A percentile compares a stretch with the other conserved stretches of the same genome.
Evolutionary conservation across 2,797 vertebrate genomes (phyloP).

Genomic region (Eulemur mongoz): DNA sequence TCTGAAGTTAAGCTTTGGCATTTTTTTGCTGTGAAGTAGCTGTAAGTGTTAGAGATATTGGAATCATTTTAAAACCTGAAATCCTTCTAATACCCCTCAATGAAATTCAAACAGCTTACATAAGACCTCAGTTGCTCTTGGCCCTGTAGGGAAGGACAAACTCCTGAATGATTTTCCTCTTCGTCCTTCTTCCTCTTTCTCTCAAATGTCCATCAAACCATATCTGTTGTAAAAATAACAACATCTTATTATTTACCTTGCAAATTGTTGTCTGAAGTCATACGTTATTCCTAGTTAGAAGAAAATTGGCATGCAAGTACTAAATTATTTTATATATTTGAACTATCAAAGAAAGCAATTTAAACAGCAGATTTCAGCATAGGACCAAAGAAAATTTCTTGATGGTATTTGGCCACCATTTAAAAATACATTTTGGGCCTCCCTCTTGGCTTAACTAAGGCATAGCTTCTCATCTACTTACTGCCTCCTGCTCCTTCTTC

Average conservation of each 20-base stretch:
- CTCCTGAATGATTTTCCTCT: background rate
- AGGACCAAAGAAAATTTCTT: background rate
- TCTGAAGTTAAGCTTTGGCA: background rate
- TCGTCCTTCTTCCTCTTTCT: background rate
- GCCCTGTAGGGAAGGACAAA: background rate
- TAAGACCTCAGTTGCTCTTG: background rate
- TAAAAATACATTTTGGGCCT: background rate
- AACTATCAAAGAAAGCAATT: background rate
- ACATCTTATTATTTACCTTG: background rate
- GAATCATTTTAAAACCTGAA: background rate
- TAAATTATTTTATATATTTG: background rate
- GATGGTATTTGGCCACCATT: background rate
- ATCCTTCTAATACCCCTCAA: background rate
- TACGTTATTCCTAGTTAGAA: background rate
- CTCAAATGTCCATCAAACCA: background rate
- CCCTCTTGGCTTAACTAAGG: background rate
- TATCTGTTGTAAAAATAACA: background rate
- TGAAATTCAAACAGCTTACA: background rate
- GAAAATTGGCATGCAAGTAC: background rate
- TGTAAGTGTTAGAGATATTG: background rate
- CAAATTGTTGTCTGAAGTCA: background rate
- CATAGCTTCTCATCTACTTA: background rate
- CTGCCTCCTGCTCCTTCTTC: background rate
- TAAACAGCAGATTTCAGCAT: background rate
- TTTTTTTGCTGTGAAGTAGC: background rate